phyloP scores from a whole-genome alignment of 2,113 vertebrate genomes.

The Alligator sinensis region DNA sequence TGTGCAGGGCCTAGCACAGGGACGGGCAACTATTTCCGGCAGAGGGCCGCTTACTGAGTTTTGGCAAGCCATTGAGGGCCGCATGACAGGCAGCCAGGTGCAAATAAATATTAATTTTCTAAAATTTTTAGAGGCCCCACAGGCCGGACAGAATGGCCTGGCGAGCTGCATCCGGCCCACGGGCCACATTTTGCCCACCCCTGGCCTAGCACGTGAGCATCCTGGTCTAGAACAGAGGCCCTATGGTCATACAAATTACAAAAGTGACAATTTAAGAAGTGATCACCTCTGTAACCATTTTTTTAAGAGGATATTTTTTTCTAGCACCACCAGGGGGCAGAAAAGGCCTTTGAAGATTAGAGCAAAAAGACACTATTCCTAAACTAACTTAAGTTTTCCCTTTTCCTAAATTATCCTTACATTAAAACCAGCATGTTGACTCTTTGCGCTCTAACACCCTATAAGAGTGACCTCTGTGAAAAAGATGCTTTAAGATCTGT shows the following conservation, averaged over 20 bases:
- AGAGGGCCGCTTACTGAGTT: no score
- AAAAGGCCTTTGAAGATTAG: conserved; percentile 62
- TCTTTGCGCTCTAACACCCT: accelerated
- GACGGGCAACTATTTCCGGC: no score
- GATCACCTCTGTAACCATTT: not conserved
- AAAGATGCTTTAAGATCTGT: not conserved
- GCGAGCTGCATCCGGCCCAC: no score
- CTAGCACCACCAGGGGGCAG: conserved; percentile 79
- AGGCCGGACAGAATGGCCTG: no score
- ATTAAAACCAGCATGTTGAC: not conserved
- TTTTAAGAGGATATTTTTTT: not conserved
- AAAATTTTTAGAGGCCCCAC: no score
- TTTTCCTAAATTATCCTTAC: accelerated
- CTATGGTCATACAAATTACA: not conserved
- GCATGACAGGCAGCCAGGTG: no score
- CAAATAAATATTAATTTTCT: no score
- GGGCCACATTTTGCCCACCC: no score
- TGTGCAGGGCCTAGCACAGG: not conserved
- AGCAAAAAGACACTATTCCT: accelerated
- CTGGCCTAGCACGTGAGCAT: not conserved
- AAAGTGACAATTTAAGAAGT: accelerated
- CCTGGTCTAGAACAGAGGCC: accelerated
- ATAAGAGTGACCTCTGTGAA: not conserved
- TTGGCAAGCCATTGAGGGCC: no score
- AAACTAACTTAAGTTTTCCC: not conserved